Evolutionary conservation across 2,797 vertebrate species (phyloP), one percentile per base, ranked within the genome.

Genomic region (Intellagama lesueurii): DNA sequence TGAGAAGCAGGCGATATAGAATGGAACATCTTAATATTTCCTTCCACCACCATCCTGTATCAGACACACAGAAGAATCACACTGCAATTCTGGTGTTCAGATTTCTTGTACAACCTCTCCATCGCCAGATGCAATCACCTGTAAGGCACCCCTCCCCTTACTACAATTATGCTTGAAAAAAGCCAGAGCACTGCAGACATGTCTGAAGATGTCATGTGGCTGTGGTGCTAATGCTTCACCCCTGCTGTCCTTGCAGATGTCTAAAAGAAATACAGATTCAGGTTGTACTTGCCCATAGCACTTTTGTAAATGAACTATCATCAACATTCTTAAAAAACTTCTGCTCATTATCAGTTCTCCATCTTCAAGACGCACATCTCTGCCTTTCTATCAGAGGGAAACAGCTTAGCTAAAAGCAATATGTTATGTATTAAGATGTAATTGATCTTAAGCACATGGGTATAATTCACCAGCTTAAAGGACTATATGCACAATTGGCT

Each of bases 361-460:
- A 32, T 85, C 24, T 84, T 64, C n/a, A 77, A 70, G 7, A n/a
- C 56, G 44, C 76, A 60, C 24, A 66, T 35, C 11, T 81, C 26
- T 26, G n/a, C 11, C 72, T 52, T 86, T 82, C 44, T 40, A 66
- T 86, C 72, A 56, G 78, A 30, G 1, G 14, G 32, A 40, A 76
- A 75, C 8, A 30, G 79, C 44, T 86, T 75, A 90, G 64, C 72
- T 68, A 86, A 86, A 32, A 80, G 60, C 84, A 89, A 81, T 86
- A 86, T 88, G 87, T 35, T 68, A 49, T 22, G 40, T 6, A 49
- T 89, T 76, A 81, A 86, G 56, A 68, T 32, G 75, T 89, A 89
- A 86, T 86, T 82, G 72, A 69, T 76, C 87, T 86, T 90, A 86
- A 86, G 32, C 12, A 75, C 26, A 82, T 24, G 40, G 76, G 11